phyloP scores from a whole-genome alignment of 2,888 invertebrate species.

The Salpingus planirostris region DNA sequence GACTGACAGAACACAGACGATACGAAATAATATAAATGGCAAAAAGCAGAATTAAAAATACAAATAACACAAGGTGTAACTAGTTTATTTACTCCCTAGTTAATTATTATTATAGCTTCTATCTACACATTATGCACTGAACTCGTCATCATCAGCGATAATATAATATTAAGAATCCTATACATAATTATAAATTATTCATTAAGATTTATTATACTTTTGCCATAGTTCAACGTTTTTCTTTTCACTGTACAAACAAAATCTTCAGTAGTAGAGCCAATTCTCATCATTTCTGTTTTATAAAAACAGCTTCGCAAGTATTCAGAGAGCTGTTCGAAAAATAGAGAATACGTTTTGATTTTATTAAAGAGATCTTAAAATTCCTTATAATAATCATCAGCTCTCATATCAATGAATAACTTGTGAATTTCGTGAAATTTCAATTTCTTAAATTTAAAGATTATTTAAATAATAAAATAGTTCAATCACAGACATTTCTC shows the following conservation, averaged over 20 bases:
- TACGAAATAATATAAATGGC: constrained; percentile 7
- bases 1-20: constrained; percentile 2
- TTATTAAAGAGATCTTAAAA: background rate
- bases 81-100: constrained; percentile 3
- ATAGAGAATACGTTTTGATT: too few relatives aligned
- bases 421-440: too few relatives aligned
- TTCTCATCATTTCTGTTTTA: constrained; percentile 9
- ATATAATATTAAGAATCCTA: constrained; percentile 12
- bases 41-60: constrained; percentile 11
- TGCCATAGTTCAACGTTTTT: constrained; percentile 9
- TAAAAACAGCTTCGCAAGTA: constrained; percentile 9
- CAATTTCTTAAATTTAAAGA: constrained; percentile 19
- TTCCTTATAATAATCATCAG: background rate
- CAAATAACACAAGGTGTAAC: constrained; percentile 5
- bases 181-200: constrained; percentile 11
- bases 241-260: too few relatives aligned
- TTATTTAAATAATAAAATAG: constrained; percentile 40
- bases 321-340: too few relatives aligned
- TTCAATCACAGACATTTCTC: constrained; percentile 44
- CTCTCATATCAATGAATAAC: background rate
- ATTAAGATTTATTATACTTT: constrained; percentile 8
- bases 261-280: constrained; percentile 11
- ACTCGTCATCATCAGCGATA: constrained; percentile 7
- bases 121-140: constrained; percentile 24
- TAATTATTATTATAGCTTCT: constrained; percentile 12